A percentile compares a stretch with the other conserved stretches of the same genome.
These are phyloP conservation scores for Porites divaricata DNA, from an alignment of 92 coral and sea anemone species.

Conservation along the genomic window DNA sequence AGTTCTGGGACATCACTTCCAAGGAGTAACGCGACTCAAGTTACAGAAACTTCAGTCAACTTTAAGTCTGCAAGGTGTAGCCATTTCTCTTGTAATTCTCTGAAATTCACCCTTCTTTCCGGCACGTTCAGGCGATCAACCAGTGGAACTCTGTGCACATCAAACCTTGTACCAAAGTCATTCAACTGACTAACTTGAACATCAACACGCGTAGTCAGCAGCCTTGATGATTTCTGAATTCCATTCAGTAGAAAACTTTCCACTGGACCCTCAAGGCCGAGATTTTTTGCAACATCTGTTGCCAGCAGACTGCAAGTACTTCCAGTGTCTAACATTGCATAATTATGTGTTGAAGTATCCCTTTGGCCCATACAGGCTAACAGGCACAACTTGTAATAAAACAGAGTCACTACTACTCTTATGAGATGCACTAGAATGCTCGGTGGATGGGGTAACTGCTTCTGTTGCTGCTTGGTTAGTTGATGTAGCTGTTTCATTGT, in stretches of 20 bases:
- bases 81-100: slow-evolving; percentile 43
- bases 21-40: slow-evolving; percentile 46
- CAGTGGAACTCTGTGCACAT: slow-evolving; percentile 44
- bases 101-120: slow-evolving; percentile 32
- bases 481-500: background rate
- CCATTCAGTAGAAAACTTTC: slow-evolving; percentile 52
- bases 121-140: slow-evolving; percentile 50
- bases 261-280: slow-evolving; percentile 57
- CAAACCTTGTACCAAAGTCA: slow-evolving; percentile 41
- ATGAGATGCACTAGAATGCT: slow-evolving; percentile 32
- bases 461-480: background rate
- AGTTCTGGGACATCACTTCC: slow-evolving; percentile 56
- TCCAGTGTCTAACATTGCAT: slow-evolving; percentile 59
- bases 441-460: slow-evolving; percentile 8
- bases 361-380: slow-evolving; percentile 59
- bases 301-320: slow-evolving; percentile 59
- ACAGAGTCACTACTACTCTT: slow-evolving; percentile 25
- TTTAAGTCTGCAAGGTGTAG: slow-evolving; percentile 50
- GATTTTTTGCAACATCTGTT: slow-evolving; percentile 44
- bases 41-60: slow-evolving; percentile 45
- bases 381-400: slow-evolving; percentile 48
- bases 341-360: slow-evolving; percentile 48
- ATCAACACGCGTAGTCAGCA: slow-evolving; percentile 34
- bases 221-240: slow-evolving; percentile 49
- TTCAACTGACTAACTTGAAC: slow-evolving; percentile 42